Percentiles rank a stretch among this genome's conserved stretches.
Conservation (phyloP, 2,888 invertebrate species). For the Zaprionus lineosus region DNA sequence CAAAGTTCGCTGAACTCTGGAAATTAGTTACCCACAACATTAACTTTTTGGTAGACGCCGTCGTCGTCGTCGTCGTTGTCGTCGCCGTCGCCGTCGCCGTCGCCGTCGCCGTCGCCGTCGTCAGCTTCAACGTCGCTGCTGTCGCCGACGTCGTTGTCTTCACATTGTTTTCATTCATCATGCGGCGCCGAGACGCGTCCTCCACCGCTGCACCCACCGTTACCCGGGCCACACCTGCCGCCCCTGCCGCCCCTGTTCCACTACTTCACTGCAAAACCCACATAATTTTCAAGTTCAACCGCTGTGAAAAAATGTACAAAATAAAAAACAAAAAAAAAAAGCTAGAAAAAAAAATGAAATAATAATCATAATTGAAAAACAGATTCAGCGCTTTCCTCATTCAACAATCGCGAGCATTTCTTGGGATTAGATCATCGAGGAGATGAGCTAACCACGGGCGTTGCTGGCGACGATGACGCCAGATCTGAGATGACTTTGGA, state of each 20-base stretch:
- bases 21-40: slow-evolving; percentile 33
- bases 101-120: too few relatives aligned
- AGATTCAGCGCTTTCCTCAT: slow-evolving; percentile 39
- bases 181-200: background rate
- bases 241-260: background rate
- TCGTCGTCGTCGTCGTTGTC: slow-evolving; percentile 22
- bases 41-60: too few relatives aligned
- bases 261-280: background rate
- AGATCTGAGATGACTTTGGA: background rate
- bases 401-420: slow-evolving; percentile 24
- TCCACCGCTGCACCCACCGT: background rate
- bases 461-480: slow-evolving; percentile 40
- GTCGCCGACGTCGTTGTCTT: slow-evolving; percentile 10
- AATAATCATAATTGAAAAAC: slow-evolving; percentile 7
- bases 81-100: slow-evolving; percentile 9
- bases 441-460: slow-evolving; percentile 63
- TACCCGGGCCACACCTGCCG: too few relatives aligned
- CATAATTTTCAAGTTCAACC: slow-evolving; percentile 54
- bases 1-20: slow-evolving; percentile 64
- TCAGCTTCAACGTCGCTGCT: too few relatives aligned
- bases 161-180: slow-evolving; percentile 34
- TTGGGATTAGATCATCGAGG: slow-evolving; percentile 59
- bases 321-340: background rate
- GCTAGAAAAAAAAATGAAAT: background rate
- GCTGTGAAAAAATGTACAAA: slow-evolving; percentile 23